These are phyloP conservation scores for Chloroclysta siterata DNA, from an alignment of 2,888 invertebrate species.

Conservation along the genomic window DNA sequence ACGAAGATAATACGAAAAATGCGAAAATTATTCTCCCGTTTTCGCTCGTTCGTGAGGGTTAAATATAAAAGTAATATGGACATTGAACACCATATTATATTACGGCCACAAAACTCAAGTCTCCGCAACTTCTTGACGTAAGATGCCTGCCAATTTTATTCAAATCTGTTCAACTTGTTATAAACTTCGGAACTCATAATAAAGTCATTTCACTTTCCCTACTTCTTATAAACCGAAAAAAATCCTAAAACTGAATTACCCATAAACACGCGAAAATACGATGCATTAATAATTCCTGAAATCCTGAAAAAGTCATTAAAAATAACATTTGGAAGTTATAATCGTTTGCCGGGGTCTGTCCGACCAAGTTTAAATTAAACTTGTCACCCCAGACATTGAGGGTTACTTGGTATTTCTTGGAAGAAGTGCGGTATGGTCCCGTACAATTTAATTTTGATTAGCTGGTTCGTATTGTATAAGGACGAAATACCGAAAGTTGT, in stretches of 20 bases:
- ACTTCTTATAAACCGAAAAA: conserved; percentile 19
- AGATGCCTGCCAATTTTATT: conserved; percentile 10
- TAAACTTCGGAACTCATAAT: conserved; percentile 23
- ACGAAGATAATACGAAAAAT: too few species aligned
- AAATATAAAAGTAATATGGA: neutral
- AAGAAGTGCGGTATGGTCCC: conserved; percentile 45
- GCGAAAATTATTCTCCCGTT: too few species aligned
- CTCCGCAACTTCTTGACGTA: neutral
- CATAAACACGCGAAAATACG: conserved; percentile 52
- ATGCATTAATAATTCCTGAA: conserved; percentile 68
- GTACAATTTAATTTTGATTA: conserved; percentile 31
- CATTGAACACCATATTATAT: neutral
- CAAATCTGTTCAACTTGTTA: conserved; percentile 16
- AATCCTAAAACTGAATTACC: conserved; percentile 46
- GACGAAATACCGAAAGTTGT: neutral
- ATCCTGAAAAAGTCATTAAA: conserved; percentile 76
- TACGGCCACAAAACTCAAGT: neutral
- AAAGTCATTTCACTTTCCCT: conserved; percentile 19
- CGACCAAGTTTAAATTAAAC: conserved; percentile 78
- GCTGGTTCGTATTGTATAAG: neutral
- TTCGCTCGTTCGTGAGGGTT: neutral
- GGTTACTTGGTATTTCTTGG: conserved; percentile 44
- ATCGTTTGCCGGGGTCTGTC: conserved; percentile 65
- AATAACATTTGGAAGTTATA: conserved; percentile 79
- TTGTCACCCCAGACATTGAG: conserved; percentile 67